phyloP scores from a whole-genome alignment of 2,888 invertebrate genomes.

The Corbicula japonica region DNA sequence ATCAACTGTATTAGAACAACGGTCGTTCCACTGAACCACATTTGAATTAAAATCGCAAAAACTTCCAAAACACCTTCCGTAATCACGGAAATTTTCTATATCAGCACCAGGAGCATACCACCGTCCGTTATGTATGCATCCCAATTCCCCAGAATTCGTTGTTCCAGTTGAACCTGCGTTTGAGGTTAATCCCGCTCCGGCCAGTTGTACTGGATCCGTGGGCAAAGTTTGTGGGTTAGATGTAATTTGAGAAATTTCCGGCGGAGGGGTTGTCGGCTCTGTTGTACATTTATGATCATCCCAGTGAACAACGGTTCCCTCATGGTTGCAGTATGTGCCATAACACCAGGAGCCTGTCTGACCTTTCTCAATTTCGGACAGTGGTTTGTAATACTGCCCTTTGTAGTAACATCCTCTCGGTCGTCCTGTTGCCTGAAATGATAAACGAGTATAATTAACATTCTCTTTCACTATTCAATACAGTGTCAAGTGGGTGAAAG shows the following conservation, averaged over 20 bases:
- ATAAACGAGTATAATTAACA: too few relatives aligned
- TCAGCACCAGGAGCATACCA: constrained; percentile 58
- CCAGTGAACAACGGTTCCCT: constrained; percentile 57
- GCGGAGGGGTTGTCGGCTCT: constrained; percentile 22
- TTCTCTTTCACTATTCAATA: too few relatives aligned
- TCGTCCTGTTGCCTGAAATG: constrained; percentile 7
- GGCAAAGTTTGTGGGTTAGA: too few relatives aligned
- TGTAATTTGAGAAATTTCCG: too few relatives aligned
- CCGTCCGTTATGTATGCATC: constrained; percentile 48
- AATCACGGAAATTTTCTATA: constrained; percentile 47
- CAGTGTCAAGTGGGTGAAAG: too few relatives aligned
- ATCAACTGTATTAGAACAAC: constrained; percentile 47
- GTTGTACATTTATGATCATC: constrained; percentile 59
- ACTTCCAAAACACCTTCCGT: constrained; percentile 50
- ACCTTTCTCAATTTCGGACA: constrained; percentile 49
- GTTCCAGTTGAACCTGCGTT: constrained; percentile 1
- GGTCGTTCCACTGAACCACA: constrained; percentile 50
- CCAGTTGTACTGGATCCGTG: background rate
- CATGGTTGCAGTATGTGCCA: constrained; percentile 62
- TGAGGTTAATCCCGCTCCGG: too few relatives aligned
- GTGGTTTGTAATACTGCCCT: constrained; percentile 32
- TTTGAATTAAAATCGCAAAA: constrained; percentile 57
- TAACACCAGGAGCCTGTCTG: constrained; percentile 63
- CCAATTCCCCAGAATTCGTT: background rate
- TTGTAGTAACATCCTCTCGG: constrained; percentile 47